These are phyloP conservation scores for Gnatocerus cornutus DNA, from an alignment of 2,888 invertebrate genomes.

Conservation along the genomic window DNA sequence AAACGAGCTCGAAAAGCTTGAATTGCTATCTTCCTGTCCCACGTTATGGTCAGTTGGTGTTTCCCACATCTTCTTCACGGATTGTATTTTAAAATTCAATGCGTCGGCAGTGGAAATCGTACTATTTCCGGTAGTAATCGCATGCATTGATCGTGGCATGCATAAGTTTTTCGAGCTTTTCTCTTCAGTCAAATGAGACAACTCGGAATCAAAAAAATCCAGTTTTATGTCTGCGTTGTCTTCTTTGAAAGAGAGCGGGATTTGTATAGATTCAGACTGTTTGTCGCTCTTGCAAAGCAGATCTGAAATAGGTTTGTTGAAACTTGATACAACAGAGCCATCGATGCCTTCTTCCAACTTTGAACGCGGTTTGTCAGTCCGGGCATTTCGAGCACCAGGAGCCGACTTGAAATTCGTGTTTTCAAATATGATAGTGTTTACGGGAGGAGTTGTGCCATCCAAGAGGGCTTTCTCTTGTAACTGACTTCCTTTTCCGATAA, in stretches of 20 bases:
- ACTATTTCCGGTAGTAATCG: slow-evolving; percentile 76
- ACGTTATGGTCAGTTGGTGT: slow-evolving; percentile 72
- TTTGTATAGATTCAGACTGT: slow-evolving; percentile 70
- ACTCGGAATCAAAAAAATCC: slow-evolving; percentile 92
- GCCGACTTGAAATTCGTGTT: slow-evolving; percentile 91
- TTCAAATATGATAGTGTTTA: slow-evolving; percentile 92
- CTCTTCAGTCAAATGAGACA: slow-evolving; percentile 83
- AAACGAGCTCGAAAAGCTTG: slow-evolving; percentile 68
- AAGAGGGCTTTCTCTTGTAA: slow-evolving; percentile 73
- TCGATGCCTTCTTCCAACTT: slow-evolving; percentile 75
- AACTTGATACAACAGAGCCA: slow-evolving; percentile 68
- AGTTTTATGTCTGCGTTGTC: slow-evolving; percentile 93
- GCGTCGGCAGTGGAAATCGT: slow-evolving; percentile 88
- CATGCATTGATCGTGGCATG: slow-evolving; percentile 77
- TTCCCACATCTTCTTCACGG: slow-evolving; percentile 93
- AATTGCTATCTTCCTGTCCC: slow-evolving; percentile 69
- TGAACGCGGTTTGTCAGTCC: slow-evolving; percentile 76
- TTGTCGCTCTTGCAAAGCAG: slow-evolving; percentile 71
- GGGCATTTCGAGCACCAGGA: slow-evolving; percentile 73
- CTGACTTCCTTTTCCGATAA: slow-evolving; percentile 62
- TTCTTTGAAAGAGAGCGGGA: slow-evolving; percentile 85
- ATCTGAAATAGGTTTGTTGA: slow-evolving; percentile 71
- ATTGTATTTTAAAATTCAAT: slow-evolving; percentile 93
- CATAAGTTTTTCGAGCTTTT: slow-evolving; percentile 75
- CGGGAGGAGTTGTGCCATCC: slow-evolving; percentile 85